Evolutionary conservation across 2,888 invertebrate genomes (phyloP), one percentile per base, ranked within the genome.

Genomic region (Tiphia femorata): DNA sequence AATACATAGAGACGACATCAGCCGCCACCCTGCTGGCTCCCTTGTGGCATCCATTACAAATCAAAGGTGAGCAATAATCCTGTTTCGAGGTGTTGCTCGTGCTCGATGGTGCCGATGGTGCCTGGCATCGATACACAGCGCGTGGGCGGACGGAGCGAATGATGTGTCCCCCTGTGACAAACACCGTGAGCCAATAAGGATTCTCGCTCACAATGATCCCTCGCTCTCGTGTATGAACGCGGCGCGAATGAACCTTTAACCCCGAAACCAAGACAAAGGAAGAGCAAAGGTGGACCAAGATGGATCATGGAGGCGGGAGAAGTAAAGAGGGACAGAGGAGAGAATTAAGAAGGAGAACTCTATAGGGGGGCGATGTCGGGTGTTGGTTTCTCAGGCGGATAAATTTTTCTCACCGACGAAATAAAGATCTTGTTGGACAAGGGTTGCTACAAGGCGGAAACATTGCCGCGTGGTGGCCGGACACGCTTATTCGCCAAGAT

Each of bases 341-440:
- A 30, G 21, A 19, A 27, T 30, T 40, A 25, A 51, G 23, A 50
- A 17, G n/a, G 38, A 50, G 44, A 23, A 29, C 37, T n/a, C 2
- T 20, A 25, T 12, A 23, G 2, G 27, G 64, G 50, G 54, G 58
- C 27, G 58, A 62, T 44, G 53, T 53, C 53, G 61, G 53, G 61
- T 59, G 61, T 61, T 61, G n/a, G 54, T 25, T 42, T 37, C 51
- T 64, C 49, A 60, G n/a, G n/a, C n/a, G n/a, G 61, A 73, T 67
- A 75, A 67, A 69, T 73, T 72, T 71, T 74, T 73, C 64, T 64
- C 70, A 66, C 17, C 66, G 54, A 55, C 67, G 70, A 73, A 78
- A 78, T 78, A 76, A 78, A 78, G 78, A 78, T 78, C 78, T 78
- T 76, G 78, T 77, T 72, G 68, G 74, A 77, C 76, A 75, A 69